Evolutionary conservation across 1,140 invertebrate species (phyloP), one percentile per base, ranked within the genome.

Genomic region (Popillia japonica): DNA sequence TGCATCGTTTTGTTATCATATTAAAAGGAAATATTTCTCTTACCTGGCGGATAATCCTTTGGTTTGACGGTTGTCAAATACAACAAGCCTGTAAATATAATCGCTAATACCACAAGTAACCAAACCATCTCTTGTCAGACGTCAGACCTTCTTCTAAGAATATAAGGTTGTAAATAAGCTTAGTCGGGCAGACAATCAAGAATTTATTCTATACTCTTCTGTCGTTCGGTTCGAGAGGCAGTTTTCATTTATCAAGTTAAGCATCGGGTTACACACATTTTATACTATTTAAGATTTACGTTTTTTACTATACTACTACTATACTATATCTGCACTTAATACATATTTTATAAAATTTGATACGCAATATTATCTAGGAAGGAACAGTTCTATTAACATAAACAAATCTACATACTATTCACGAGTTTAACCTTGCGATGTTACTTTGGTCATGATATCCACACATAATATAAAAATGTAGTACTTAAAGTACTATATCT

Each of bases 31-130:
- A 7, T 64, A 22, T 64, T 34, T 77, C 22, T 55, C 20, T 72
- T 75, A 81, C 80, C 80, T 79, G 80, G 80, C 10, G 80, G 80
- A 76, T 75, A 81, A 11, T 79, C 72, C 2, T 61, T 72, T 34
- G 80, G 80, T 64, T 79, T 81, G 34, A 40, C 59, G 6, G 55
- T 75, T 10, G 41, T n/a, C 17, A 42, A 75, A 22, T 75, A 75
- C 17, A 75, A 40, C 17, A 40, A 10, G 11, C 34, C 59, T 11
- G 41, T 7, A 14, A 72, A 23, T n/a, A 77, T 17, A 76, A 48
- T 55, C 23, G 55, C 17, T 34, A 76, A 59, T 17, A 76, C 22
- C 20, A 76, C 17, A 34, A 72, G 14, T 2, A 72, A 72, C 14
- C 23, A 72, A 23, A 76, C 27, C 42, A 48, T 27, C 6, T 55